Percentiles rank a stretch among this genome's conserved stretches.
These are phyloP conservation scores for Drosophila cyrtoloma DNA, from an alignment of 2,888 invertebrate genomes.

Conservation along the genomic window DNA sequence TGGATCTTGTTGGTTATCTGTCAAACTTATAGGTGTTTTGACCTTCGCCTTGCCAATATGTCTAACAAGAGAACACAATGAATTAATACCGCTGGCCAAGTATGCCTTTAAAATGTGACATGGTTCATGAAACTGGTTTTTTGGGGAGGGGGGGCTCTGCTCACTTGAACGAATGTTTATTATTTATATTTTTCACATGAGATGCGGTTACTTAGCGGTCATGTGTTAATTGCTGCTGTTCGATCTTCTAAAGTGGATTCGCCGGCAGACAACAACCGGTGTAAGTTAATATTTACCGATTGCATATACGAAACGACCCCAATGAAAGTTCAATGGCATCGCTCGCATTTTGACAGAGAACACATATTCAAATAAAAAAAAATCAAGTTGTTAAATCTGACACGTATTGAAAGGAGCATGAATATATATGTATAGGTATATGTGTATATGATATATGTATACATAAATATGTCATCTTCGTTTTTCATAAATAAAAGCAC, in stretches of 20 bases:
- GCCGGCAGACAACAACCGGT: slow-evolving; percentile 37
- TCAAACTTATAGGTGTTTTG: slow-evolving; percentile 10
- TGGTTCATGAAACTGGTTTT: slow-evolving; percentile 41
- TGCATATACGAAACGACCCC: slow-evolving; percentile 22
- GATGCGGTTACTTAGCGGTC: slow-evolving; percentile 54
- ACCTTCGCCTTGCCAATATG: slow-evolving; percentile 45
- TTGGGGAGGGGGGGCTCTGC: slow-evolving; percentile 25
- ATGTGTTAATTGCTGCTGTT: slow-evolving; percentile 63
- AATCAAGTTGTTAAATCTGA: slow-evolving; percentile 48
- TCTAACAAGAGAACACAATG: slow-evolving; percentile 25
- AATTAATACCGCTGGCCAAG: slow-evolving; percentile 21
- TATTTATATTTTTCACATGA: slow-evolving; percentile 5
- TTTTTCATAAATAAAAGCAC: slow-evolving; percentile 10
- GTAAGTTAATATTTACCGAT: slow-evolving; percentile 38
- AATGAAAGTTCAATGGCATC: slow-evolving; percentile 70
- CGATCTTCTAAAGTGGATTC: slow-evolving; percentile 30
- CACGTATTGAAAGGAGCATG: slow-evolving; percentile 41
- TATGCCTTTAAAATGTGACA: slow-evolving; percentile 21
- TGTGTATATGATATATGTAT: background rate
- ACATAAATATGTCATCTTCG: background rate
- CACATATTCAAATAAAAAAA: background rate
- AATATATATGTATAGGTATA: background rate
- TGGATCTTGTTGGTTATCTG: slow-evolving; percentile 9
- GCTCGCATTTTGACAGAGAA: slow-evolving; percentile 23
- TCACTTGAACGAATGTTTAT: background rate